A percentile compares a stretch with the other conserved stretches of the same genome.
Conservation (phyloP, 2,888 invertebrate genomes). For the Drosophila melanocephala region DNA sequence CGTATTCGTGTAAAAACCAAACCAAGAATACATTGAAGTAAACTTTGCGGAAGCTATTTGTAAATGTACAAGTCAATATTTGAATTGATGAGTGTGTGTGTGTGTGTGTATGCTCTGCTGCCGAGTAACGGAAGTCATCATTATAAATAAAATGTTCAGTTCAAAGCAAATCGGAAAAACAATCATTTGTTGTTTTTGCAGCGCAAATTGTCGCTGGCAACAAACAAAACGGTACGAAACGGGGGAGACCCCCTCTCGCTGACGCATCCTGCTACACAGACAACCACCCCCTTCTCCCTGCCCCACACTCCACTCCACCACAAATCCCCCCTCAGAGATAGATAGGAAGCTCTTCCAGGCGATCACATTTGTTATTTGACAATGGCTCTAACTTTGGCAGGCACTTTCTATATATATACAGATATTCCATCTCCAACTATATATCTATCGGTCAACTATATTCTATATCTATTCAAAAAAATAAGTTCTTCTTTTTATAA, state of each 20-base stretch:
- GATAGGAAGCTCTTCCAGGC: neutral
- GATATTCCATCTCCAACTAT: neutral
- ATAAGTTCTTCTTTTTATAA: too few species aligned
- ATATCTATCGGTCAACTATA: neutral
- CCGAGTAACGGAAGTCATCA: slow-evolving; percentile 71
- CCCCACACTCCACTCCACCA: neutral
- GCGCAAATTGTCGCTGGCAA: slow-evolving; percentile 20
- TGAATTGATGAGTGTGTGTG: slow-evolving; percentile 39
- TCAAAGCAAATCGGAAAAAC: slow-evolving; percentile 64
- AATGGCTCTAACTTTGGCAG: neutral
- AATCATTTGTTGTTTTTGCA: slow-evolving; percentile 57
- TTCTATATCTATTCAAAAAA: neutral
- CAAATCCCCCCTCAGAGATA: neutral
- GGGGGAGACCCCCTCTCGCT: neutral
- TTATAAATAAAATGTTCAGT: slow-evolving; percentile 75
- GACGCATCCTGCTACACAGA: neutral
- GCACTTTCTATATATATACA: neutral
- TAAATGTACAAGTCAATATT: slow-evolving; percentile 66
- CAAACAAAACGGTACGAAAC: neutral
- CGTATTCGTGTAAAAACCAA: slow-evolving; percentile 20
- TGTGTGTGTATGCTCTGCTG: slow-evolving; percentile 30
- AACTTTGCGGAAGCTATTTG: slow-evolving; percentile 71
- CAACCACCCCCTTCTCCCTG: neutral
- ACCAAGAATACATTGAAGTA: slow-evolving; percentile 44
- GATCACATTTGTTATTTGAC: neutral